A percentile compares a stretch with the other conserved stretches of the same genome.
Evolutionary conservation across 2,797 vertebrate species (phyloP).

Genomic region (Ctenopoma kingsleyae): DNA sequence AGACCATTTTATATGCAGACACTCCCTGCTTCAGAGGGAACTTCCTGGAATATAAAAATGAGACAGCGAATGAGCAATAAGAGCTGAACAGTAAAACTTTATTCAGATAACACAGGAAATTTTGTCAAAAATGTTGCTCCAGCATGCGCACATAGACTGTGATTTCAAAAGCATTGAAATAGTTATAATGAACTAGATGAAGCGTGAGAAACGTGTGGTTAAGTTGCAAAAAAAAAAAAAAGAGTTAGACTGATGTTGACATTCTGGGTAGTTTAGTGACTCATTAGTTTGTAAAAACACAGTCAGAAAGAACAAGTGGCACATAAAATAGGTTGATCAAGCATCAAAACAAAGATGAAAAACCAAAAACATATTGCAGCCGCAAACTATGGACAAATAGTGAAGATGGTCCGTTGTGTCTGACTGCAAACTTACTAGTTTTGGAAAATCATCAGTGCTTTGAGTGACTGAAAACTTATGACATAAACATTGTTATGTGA

Average conservation of each 20-base stretch:
- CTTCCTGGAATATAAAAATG: constrained; percentile 99
- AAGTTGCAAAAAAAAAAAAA: constrained; percentile 53
- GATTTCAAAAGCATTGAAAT: constrained; percentile 70
- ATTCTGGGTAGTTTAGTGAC: constrained; percentile 56
- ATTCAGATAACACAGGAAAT: constrained; percentile 51
- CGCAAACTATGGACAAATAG: constrained; percentile 22
- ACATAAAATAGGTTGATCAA: constrained; percentile 43
- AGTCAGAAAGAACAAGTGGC: constrained; percentile 32
- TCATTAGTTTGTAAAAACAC: constrained; percentile 60
- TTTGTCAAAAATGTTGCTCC: constrained; percentile 69
- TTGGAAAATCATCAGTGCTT: background rate
- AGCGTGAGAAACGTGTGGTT: constrained; percentile 45
- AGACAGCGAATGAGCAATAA: constrained; percentile 99
- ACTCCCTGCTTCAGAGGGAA: constrained; percentile 99
- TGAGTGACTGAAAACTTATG: background rate
- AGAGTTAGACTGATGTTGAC: constrained; percentile 55
- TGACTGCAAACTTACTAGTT: background rate
- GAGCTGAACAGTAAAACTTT: constrained; percentile 92
- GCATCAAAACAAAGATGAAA: constrained; percentile 35
- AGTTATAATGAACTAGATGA: constrained; percentile 56
- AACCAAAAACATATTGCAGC: constrained; percentile 2
- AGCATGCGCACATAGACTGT: constrained; percentile 69
- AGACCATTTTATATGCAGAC: constrained; percentile 99
- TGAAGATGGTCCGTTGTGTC: background rate
- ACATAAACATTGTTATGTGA: too few species aligned